Base-by-base conservation (phyloP, 2,113 vertebrate genomes). In the Empidonax traillii region DNA sequence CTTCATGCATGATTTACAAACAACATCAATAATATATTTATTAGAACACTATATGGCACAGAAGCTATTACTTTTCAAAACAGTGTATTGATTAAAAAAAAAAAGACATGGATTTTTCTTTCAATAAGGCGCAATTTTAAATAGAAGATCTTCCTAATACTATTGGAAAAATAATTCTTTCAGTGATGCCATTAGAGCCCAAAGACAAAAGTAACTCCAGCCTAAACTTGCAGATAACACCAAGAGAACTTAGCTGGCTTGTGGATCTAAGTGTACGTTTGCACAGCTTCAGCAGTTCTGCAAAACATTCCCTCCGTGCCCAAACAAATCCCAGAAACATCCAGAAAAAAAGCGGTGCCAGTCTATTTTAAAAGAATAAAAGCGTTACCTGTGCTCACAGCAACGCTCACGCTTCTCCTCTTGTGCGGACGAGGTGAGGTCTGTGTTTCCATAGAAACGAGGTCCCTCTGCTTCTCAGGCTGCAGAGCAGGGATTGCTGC, bases 331-430 rank as follows among this genome's bases (percentile, higher is more conserved):
- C 18, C 47, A 81, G 83, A 63, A 79, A 28, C 1, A 12, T 28
- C 35, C 68, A 84, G 90, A 56, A 69, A 69, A 69, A 15, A 56
- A 65, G 72, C 1, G 0, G 41, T n/a, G 65, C 13, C 46, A 9
- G 52, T 2, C 25, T 67, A 22, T 30, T 87, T 65, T 4, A 30
- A 49, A 62, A 35, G 74, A 73, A 28, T 0, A 43, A 44, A 44
- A 87, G 51, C 22, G 1, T 96, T 98, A 99, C 99, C 99, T 98
- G 99, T 99, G 96, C 98, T 98, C 56, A 99, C 99, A 14, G 99
- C 99, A 72, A 99, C 96, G 98, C 99, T 99, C 66, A 98, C 98
- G n/a, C 98, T 98, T 78, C 85, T 98, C 85, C 71, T 98, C 53
- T 51, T 10, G n/a, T 67, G 96, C 4, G 96, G 83, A 3, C 46